Evolutionary conservation across 2,113 vertebrate genomes (phyloP), one percentile per base, ranked within the genome.

Genomic region (Zootoca vivipara): DNA sequence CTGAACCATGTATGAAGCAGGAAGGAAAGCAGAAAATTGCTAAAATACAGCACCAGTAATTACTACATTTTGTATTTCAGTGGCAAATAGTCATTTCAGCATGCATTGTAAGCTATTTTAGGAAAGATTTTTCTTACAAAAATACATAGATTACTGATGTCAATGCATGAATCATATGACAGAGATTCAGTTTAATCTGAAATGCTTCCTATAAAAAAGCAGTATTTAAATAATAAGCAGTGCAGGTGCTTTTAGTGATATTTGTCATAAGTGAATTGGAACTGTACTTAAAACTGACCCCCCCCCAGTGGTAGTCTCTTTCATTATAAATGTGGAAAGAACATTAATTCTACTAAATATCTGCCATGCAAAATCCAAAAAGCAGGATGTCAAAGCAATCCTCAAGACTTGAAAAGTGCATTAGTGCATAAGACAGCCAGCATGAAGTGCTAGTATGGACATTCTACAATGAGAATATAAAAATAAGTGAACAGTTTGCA

Each of bases 341-440:
- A 91, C 89, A 92, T 93, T 89, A 94, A 62, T 92, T 78, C 90
- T 93, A 91, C 90, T 89, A 87, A 87, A 87, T 92, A 93, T 93
- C 92, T 83, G 94, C 95, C 96, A 96, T 95, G 96, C 96, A 95
- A 91, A 92, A 95, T 92, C 95, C 89, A 93, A 90, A 75, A 94
- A 94, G 96, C 95, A 94, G 92, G 89, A 93, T 94, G 85, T 85
- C 92, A 94, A 94, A 94, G 93, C 69, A 92, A 95, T 89, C 79
- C 79, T 93, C 75, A 93, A 83, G 89, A 89, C 90, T 88, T 78
- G 83, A 89, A 89, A 93, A 56, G 88, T 94, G 96, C 94, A 90
- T 82, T 92, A 95, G 72, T 90, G 88, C 93, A 90, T 67, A 52
- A 85, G 87, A 91, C 94, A 95, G 96, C 95, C 94, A 95, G 96